Conservation (phyloP, 2,113 vertebrate genomes). For the Gopherus evgoodei region DNA sequence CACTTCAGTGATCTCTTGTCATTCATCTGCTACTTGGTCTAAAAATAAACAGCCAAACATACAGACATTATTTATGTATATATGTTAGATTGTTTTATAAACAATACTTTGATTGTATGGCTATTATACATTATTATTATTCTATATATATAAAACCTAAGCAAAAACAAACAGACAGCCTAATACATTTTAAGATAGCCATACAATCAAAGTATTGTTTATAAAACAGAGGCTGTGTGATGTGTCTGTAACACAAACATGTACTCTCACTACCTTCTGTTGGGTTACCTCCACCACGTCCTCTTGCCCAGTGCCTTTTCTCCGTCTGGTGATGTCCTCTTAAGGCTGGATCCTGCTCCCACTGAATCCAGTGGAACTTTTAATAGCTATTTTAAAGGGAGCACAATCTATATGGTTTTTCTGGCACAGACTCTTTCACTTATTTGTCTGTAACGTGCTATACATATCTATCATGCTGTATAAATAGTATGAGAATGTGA, state of each 20-base stretch:
- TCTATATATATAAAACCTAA: neutral
- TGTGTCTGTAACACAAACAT: neutral
- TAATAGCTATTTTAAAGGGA: neutral
- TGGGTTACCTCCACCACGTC: neutral
- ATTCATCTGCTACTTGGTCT: conserved; percentile 66
- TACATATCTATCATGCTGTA: neutral
- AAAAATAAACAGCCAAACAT: conserved; percentile 20
- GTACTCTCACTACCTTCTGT: neutral
- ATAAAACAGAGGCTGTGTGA: neutral
- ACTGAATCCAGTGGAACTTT: neutral
- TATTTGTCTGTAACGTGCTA: accelerated
- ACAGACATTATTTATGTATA: neutral
- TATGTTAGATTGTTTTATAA: too few relatives aligned
- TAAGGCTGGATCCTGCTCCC: neutral
- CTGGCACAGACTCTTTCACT: accelerated
- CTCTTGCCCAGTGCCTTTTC: neutral
- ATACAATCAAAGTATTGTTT: neutral
- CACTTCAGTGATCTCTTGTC: conserved; percentile 52
- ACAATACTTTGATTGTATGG: too few relatives aligned
- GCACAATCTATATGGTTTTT: neutral
- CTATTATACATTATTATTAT: too few relatives aligned
- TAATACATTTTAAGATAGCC: accelerated
- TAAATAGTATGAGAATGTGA: neutral
- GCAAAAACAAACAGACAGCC: neutral
- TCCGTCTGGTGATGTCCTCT: accelerated